Evolutionary conservation across 2,888 invertebrate genomes (phyloP), one percentile per base, ranked within the genome.

Genomic region (Abrostola triplasia): DNA sequence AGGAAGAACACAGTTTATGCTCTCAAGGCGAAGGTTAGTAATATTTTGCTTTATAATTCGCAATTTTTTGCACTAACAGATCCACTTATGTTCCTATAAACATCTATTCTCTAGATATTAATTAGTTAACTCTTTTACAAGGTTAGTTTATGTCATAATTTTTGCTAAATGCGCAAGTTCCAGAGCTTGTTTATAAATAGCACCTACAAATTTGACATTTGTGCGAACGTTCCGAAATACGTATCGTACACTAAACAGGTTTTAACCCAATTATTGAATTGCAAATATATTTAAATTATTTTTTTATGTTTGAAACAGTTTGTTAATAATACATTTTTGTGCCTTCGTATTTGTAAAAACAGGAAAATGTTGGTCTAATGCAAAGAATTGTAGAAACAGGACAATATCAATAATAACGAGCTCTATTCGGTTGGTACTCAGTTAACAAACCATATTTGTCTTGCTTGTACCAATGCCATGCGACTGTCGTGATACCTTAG

Each of bases 1-100:
- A 89, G 84, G 70, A 82, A 82, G 71, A 90, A 87, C 80, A 90
- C 90, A 24, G 93, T 95, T 51, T 91, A 92, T 85, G 95, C 95
- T 62, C 89, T 95, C 77, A 94, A 95, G 88, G 88, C 88, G 76
- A 95, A 95, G 95, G 95, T 94, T 87, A 88, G 86, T 81, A 57
- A 24, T 60, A 76, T 64, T 77, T 79, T 74, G 60, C 64, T 58
- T 7, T 24, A 37, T 66, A 63, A 59, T 64, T 64, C 55, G 40
- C 59, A 52, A 13, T 61, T 73, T 64, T 77, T 54, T 66, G 57
- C 53, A 59, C 48, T 47, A 57, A 55, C 64, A 24, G 37, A 64
- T 54, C 38, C 36, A 56, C 41, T 36, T 5, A 42, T 41, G 52
- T 11, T 44, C 9, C 36, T 38, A 0, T n/a, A 0, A 24, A 47